A percentile compares a stretch with the other conserved stretches of the same genome.
Evolutionary conservation across 2,797 vertebrate genomes (phyloP).

Genomic region (Cephalopachus bancanus): DNA sequence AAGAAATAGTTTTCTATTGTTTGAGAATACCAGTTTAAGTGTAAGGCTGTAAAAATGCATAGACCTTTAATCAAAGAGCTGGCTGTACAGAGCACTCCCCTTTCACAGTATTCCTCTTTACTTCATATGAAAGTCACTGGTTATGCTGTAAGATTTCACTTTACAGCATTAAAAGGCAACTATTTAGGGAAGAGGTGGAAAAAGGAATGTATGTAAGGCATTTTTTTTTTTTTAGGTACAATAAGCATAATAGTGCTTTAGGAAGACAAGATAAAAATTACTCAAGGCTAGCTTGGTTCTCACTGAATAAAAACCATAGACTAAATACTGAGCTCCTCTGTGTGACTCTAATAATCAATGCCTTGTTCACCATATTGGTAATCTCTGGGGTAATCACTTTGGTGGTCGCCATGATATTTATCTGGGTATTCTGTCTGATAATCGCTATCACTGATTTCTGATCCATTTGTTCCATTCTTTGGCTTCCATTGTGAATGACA

Average conservation of each 20-base stretch:
- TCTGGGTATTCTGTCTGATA: constrained; percentile 97
- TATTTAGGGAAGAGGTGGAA: constrained; percentile 89
- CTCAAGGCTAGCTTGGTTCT: constrained; percentile 86
- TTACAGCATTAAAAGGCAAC: constrained; percentile 91
- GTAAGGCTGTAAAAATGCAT: constrained; percentile 89
- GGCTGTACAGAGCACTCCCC: constrained; percentile 86
- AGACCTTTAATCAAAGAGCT: constrained; percentile 86
- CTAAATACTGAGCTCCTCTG: no score
- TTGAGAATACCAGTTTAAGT: background rate
- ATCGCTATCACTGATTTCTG: constrained; percentile 97
- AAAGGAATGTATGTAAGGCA: constrained; percentile 91
- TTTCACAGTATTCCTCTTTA: constrained; percentile 91
- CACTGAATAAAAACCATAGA: no score
- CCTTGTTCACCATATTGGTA: no score
- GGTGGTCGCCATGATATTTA: constrained; percentile 92
- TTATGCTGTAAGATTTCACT: constrained; percentile 90
- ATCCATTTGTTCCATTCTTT: constrained; percentile 96
- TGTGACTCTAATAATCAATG: no score
- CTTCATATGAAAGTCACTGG: constrained; percentile 88
- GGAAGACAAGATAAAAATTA: constrained; percentile 92
- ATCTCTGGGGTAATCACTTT: constrained; percentile 89
- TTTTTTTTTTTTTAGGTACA: constrained; percentile 86
- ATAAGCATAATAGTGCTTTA: constrained; percentile 90
- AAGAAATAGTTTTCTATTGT: no score
- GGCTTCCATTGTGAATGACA: constrained; percentile 95